Evolutionary conservation across 1,140 invertebrate genomes (phyloP), one percentile per base, ranked within the genome.

Genomic region (Battus philenor): DNA sequence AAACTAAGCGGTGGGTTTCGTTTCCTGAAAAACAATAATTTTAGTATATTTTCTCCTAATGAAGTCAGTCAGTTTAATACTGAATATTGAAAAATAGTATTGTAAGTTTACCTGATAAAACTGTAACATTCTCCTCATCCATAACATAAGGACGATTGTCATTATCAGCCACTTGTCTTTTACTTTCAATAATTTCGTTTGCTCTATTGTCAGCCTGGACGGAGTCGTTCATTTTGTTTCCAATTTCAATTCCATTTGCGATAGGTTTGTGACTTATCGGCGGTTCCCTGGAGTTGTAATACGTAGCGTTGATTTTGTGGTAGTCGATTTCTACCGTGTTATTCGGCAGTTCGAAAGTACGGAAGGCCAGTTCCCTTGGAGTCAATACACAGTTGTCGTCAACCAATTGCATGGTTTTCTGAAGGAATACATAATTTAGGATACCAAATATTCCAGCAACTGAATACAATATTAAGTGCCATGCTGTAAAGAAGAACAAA

Each of bases 401-500:
- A 0, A 80, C 62, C 18, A 81, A 44, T 7, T 68, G 52, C 69
- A 73, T 74, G 0, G 80, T 57, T 6, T 74, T 68, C 49, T 74
- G 68, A 2, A 84, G 51, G 15, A 78, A 72, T 6, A 74, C 55
- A 48, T 79, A 84, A 47, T 84, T 84, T 8, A 71, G 32, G 10
- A 78, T 67, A 9, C 77, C 74, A 20, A 71, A 80, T 22, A 69
- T 51, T n/a, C 63, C 77, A 1, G 76, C 77, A 0, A 64, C 55
- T 1, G 57, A 44, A 50, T 63, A 84, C 0, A 84, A 26, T 47
- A 75, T 55, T 22, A 80, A 47, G 39, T 84, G 79, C 64, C 73
- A 84, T 59, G 60, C 79, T 84, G 61, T 34, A 79, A 80, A 39
- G 10, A 49, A n/a, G n/a, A n/a, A n/a, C n/a, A n/a, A n/a, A n/a